A percentile compares a stretch with the other conserved stretches of the same genome.
phyloP scores from a whole-genome alignment of 2,113 vertebrate species.

The Salvelinus sp. region DNA sequence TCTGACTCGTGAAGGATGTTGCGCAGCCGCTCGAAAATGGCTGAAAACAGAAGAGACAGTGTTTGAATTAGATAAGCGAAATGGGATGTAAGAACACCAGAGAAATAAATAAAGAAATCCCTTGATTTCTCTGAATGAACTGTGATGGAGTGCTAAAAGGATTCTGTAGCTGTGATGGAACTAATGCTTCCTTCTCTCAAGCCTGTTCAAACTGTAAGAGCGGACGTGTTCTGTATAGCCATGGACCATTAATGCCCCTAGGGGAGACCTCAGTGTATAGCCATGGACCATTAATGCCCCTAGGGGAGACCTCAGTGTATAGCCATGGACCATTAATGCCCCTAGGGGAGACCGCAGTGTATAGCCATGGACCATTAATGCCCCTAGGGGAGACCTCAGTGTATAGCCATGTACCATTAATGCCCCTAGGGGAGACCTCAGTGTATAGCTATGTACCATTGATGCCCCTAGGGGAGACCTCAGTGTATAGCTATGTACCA shows the following conservation, averaged over 20 bases:
- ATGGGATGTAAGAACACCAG: too few relatives aligned
- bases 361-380: too few relatives aligned
- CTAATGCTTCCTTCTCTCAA: too few relatives aligned
- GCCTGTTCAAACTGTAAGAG: too few relatives aligned
- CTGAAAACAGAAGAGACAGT: conserved; percentile 59
- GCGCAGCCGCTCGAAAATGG: conserved; percentile 96
- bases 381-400: too few relatives aligned
- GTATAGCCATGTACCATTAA: conserved; percentile 83
- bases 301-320: conserved; percentile 90
- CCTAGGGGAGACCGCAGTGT: conserved; percentile 81
- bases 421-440: conserved; percentile 92
- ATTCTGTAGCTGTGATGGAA: not conserved
- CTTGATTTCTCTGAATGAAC: not conserved
- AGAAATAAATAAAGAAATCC: not conserved
- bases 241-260: conserved; percentile 91
- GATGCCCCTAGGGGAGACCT: conserved; percentile 93
- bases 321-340: conserved; percentile 90
- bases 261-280: conserved; percentile 86
- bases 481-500: conserved; percentile 75
- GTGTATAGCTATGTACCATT: conserved; percentile 78
- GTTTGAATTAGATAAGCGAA: too few relatives aligned
- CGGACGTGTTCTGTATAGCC: not conserved
- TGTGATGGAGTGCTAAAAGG: not conserved
- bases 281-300: conserved; percentile 91
- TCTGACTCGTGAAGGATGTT: conserved; percentile 96